Conservation (phyloP, 64 coral and sea anemone species). For the Porites lutea region DNA sequence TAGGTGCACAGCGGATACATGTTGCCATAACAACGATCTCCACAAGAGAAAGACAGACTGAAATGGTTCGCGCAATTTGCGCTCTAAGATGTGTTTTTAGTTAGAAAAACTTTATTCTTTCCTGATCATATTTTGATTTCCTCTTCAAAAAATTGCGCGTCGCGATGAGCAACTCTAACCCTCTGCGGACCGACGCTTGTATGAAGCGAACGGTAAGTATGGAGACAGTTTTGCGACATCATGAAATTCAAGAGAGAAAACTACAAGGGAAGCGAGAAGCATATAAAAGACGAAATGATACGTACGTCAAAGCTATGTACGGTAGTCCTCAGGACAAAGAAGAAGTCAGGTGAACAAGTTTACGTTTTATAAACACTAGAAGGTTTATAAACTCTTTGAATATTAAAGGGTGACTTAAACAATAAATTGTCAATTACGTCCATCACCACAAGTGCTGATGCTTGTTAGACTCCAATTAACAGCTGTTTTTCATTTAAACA, state of each 20-base stretch:
- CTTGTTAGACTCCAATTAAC: too few relatives aligned
- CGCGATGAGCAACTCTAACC: conserved; percentile 67
- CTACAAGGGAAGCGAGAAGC: conserved; percentile 70
- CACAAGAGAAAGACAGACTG: too few relatives aligned
- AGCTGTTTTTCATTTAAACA: too few relatives aligned
- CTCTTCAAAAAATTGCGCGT: too few relatives aligned
- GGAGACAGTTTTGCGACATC: conserved; percentile 64
- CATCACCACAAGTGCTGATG: too few relatives aligned
- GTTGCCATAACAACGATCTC: conserved; percentile 35
- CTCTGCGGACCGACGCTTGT: conserved; percentile 25
- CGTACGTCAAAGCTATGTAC: conserved; percentile 87
- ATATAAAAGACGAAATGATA: conserved; percentile 60
- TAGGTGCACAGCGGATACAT: conserved; percentile 14
- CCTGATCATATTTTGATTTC: too few relatives aligned
- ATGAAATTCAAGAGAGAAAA: conserved; percentile 66
- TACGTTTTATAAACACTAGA: background rate
- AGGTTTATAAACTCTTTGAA: background rate
- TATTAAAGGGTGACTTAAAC: background rate
- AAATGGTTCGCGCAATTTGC: background rate
- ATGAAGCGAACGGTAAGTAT: conserved; percentile 59
- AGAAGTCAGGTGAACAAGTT: conserved; percentile 74
- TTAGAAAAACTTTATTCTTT: too few relatives aligned
- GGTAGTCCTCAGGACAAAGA: conserved; percentile 72
- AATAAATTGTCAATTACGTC: background rate
- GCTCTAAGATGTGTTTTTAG: background rate